Percentiles rank a stretch among this genome's conserved stretches.
phyloP scores from a whole-genome alignment of 2,113 vertebrate genomes.

The Pterophyllum scalare region DNA sequence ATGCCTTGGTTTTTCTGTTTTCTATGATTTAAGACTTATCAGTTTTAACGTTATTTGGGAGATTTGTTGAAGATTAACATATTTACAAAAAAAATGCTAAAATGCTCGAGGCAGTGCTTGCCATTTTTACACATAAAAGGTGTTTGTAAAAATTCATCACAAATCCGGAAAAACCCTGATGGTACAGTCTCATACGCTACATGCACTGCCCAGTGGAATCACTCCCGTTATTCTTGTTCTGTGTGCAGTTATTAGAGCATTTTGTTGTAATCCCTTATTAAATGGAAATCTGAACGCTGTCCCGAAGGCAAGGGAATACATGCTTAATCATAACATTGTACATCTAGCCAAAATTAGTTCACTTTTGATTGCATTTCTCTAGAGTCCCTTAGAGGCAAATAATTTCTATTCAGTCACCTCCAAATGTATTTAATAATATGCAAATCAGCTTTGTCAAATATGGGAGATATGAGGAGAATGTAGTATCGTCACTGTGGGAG shows the following conservation, averaged over 20 bases:
- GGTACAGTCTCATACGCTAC: neutral
- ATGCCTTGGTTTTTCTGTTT: neutral
- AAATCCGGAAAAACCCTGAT: neutral
- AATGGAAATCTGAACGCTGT: slow-evolving; percentile 47
- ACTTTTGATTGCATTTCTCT: slow-evolving; percentile 77
- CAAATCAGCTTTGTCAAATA: slow-evolving; percentile 36
- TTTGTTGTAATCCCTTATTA: slow-evolving; percentile 39
- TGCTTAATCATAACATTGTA: slow-evolving; percentile 73
- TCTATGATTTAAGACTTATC: neutral
- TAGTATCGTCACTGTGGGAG: neutral
- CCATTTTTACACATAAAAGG: neutral
- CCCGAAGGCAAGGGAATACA: slow-evolving; percentile 54
- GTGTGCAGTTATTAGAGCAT: slow-evolving; percentile 18
- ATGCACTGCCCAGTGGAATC: neutral
- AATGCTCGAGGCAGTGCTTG: neutral
- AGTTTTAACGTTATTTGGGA: neutral
- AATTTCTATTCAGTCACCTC: slow-evolving; percentile 66
- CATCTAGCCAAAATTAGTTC: slow-evolving; percentile 70
- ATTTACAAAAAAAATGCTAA: neutral
- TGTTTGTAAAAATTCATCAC: neutral
- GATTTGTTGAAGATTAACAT: neutral
- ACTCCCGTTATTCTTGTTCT: neutral
- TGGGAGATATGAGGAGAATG: slow-evolving; percentile 6
- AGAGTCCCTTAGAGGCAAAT: slow-evolving; percentile 70
- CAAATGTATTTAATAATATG: slow-evolving; percentile 62